These are phyloP conservation scores for Selene dorsalis DNA, from an alignment of 2,797 vertebrate species.

Conservation along the genomic window DNA sequence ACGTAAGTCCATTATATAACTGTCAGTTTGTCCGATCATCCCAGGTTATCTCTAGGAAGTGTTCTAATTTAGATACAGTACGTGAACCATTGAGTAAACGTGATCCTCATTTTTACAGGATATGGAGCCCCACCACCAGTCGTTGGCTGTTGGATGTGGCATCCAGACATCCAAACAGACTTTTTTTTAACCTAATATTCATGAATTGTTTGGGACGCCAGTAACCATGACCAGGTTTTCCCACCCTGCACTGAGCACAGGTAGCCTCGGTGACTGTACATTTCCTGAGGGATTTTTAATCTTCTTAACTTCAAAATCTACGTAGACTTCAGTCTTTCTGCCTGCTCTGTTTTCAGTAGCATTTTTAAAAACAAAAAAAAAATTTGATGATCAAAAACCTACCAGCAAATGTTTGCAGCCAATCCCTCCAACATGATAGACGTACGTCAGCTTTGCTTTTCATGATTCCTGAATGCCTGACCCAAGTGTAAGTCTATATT, in stretches of 20 bases:
- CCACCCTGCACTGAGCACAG: slow-evolving; percentile 17
- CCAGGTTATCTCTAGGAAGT: slow-evolving; percentile 29
- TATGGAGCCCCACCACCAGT: slow-evolving; percentile 10
- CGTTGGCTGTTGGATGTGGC: slow-evolving; percentile 2
- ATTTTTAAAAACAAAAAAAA: slow-evolving; percentile 55
- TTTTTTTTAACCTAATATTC: slow-evolving; percentile 27
- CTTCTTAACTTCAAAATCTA: slow-evolving; percentile 33
- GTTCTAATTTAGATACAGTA: slow-evolving; percentile 28
- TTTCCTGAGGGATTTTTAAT: slow-evolving; percentile 38
- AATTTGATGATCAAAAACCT: slow-evolving; percentile 42
- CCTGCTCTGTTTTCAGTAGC: slow-evolving; percentile 58
- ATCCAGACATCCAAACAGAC: slow-evolving; percentile 9
- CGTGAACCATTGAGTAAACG: slow-evolving; percentile 27
- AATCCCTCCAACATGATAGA: slow-evolving; percentile 40
- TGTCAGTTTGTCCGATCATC: slow-evolving; percentile 22
- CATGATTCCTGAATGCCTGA: slow-evolving; percentile 37
- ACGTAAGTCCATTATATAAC: slow-evolving; percentile 40
- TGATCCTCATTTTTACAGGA: slow-evolving; percentile 31
- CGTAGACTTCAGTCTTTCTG: slow-evolving; percentile 26
- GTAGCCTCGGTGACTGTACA: slow-evolving; percentile 25
- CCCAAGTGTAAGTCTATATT: slow-evolving; percentile 52
- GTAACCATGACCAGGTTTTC: not conserved
- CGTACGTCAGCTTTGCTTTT: slow-evolving; percentile 49
- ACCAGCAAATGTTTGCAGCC: slow-evolving; percentile 52
- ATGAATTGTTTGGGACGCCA: slow-evolving; percentile 3